Base-by-base conservation (phyloP, 2,113 vertebrate genomes). In the Solea senegalensis region DNA sequence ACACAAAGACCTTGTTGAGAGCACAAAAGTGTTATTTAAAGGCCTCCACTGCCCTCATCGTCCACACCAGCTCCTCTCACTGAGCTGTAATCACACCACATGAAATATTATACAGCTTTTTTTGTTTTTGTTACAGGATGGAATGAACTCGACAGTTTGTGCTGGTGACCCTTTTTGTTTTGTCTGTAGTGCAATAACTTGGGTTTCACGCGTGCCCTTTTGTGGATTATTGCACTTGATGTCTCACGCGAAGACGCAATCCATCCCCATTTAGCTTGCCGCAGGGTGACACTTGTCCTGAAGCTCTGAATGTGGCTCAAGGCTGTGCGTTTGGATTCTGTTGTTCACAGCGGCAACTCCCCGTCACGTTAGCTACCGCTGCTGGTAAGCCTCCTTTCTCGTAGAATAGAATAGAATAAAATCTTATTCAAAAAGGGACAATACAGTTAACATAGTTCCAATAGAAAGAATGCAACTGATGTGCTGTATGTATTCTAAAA, bases 281-380 rank as follows among this genome's bases (percentile, higher is more conserved):
- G 1, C 7, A 13, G n/a, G 13, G 43, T 26, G 40, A 59, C 48
- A n/a, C 55, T 48, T 43, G 41, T 57, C 39, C 34, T 34, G 34
- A 34, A 34, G 34, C 34, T 69, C 49, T 12, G 41, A 16, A 14
- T 2, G 26, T 34, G 34, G 52, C 21, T 67, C 65, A 48, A 43
- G 52, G 53, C n/a, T 69, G 58, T 21, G 45, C 39, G 15, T 52
- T 10, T 51, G 40, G 40, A 41, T 70, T 44, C 39, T 64, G 39
- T n/a, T 64, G 59, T 26, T 40, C 34, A 16, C 11, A 52, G 26
- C 71, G 15, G 14, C 16, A 9, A 5, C 8, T 11, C n/a, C 3
- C 27, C 53, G 40, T 53, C 50, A 54, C 15, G n/a, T 11, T 21
- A 21, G 21, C 21, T 21, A 21, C 21, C 12, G 4, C 11, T 10